Evolutionary conservation across 2,113 vertebrate species (phyloP), one percentile per base, ranked within the genome.

Genomic region (Xerus inauris): DNA sequence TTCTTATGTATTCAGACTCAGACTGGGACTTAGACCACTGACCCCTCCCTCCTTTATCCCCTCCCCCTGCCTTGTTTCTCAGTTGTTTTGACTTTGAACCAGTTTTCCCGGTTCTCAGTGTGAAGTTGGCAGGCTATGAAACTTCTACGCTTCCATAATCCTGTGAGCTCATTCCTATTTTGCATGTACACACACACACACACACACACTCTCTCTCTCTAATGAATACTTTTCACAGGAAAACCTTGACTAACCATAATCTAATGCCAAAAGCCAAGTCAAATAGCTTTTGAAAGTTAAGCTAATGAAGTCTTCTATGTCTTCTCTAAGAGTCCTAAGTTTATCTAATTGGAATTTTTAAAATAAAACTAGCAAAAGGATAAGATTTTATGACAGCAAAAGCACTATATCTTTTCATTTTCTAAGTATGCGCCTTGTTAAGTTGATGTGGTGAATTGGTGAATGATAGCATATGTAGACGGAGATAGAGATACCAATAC

Each of bases 311-410:
- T 38, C 19, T 45, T 94, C 67, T 67, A 0, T 54, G 6, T 49
- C 28, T 71, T 94, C 19, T 69, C 26, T 84, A 94, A 54, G 40
- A 69, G 59, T 95, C 13, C 54, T 94, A 89, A 91, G 47, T 9
- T 40, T 42, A 62, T 85, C 6, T 81, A 81, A 81, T 45, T 88
- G 80, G 30, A 3, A n/a, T 86, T 64, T 6, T 69, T 73, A 47
- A 35, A 24, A 45, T 38, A 32, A 30, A 92, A 80, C 2, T 40
- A 89, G 35, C 42, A 22, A 57, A 67, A 81, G 28, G 1, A 32
- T 65, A 89, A 13, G 16, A 67, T 51, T 87, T 82, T 87, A 45
- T n/a, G 32, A 47, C n/a, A 71, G 42, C 81, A 79, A 85, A 96
- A 30, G 6, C 11, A 47, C 10, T 82, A 8, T 2, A 77, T 9